Evolutionary conservation across 1,140 invertebrate genomes (phyloP), one percentile per base, ranked within the genome.

Genomic region (Drosophila nikananu): DNA sequence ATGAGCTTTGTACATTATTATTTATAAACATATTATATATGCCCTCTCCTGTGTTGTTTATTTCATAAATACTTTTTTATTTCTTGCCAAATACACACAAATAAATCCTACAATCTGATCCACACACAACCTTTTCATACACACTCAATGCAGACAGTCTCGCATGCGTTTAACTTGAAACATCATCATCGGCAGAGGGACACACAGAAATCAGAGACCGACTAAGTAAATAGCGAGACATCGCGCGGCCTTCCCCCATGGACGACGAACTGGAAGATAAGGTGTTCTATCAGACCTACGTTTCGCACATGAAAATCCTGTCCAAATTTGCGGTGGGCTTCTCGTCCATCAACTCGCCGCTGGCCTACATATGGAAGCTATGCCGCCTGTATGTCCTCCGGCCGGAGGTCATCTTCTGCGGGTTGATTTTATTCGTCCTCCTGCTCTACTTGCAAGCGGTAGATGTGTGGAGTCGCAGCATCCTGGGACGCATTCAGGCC

Each of bases 191-290:
- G 23, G 30, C 67, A 66, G 67, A 70, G 37, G 48, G 12, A 54
- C 13, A 37, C 44, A 64, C 0, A 23, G 49, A 71, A 55, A 71
- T 48, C 64, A 48, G 44, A 55, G 48, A 66, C 15, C 63, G 52
- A 13, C 27, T n/a, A 21, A 32, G 64, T 67, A 19, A 30, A 30
- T 19, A 67, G 17, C 49, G 49, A 39, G 54, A 57, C 9, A 57
- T 37, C 9, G 19, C 9, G 19, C 35, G 68, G 59, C 41, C 39
- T 54, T 83, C 73, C 70, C 70, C 80, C 80, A 97, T 97, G 97
- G 97, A 97, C 95, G 97, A 97, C 95, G 96, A 97, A 94, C 94
- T 97, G 89, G 97, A 97, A 94, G 97, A 97, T 87, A 96, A 95
- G 94, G 95, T 97, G 81, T 94, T 97, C 77, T 97, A 97, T 93